These are phyloP conservation scores for Apteryx owenii DNA, from an alignment of 2,113 vertebrate species.

Conservation along the genomic window DNA sequence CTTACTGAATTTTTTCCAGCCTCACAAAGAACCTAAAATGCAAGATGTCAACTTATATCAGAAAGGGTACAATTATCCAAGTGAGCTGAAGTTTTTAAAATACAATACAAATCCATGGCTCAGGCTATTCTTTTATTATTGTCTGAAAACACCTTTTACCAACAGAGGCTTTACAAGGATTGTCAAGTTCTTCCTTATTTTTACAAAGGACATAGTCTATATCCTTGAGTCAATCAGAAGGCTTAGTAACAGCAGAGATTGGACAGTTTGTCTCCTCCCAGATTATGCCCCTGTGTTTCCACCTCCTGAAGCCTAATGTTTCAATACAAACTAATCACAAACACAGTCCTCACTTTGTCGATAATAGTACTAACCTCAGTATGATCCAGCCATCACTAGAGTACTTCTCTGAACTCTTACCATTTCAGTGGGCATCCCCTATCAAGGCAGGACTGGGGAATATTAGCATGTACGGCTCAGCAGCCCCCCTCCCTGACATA, in stretches of 20 bases:
- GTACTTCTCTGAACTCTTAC: not conserved
- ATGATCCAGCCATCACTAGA: not conserved
- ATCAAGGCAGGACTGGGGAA: not conserved
- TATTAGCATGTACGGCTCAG: rapidly evolving
- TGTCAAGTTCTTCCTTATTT: not conserved
- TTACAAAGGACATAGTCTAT: not conserved
- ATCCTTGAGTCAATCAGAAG: not conserved
- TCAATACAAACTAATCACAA: not conserved
- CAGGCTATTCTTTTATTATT: not conserved
- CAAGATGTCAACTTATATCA: not conserved
- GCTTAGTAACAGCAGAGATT: not conserved
- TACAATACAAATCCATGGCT: not conserved
- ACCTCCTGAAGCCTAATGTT: not conserved
- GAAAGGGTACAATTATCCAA: not conserved
- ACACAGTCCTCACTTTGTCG: not conserved
- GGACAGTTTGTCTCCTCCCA: not conserved
- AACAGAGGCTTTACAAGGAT: not conserved
- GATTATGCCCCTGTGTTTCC: not conserved
- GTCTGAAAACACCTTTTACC: not conserved
- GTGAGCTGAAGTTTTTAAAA: not conserved
- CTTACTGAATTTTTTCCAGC: not conserved
- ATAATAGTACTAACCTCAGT: not conserved
- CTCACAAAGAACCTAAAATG: not conserved
- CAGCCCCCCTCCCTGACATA: not conserved
- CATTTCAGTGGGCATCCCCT: not conserved